Base-by-base conservation (phyloP, 37 sponge, comb jelly and placozoan species). In the Aphrocallistes beatrix region DNA sequence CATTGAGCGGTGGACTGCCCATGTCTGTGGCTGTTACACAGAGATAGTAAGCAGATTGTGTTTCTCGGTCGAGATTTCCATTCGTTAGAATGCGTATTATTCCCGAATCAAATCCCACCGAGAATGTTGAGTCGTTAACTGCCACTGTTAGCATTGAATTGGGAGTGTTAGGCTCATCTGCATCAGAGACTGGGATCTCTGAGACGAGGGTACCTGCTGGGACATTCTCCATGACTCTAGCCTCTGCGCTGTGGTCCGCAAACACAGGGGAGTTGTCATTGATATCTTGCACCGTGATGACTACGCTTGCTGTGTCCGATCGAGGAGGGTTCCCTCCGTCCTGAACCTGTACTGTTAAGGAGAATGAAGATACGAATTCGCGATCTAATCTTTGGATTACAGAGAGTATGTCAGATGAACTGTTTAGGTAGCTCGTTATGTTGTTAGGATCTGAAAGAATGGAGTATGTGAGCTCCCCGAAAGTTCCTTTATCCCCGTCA, bases 391-490 rank as follows among this genome's bases (percentile, higher is more conserved):
- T 21, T 60, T 6, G 25, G 28, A 60, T 6, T 19, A 30, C n/a
- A 13, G 75, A 60, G 8, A 60, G 75, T 6, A 25, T 28, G n/a
- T 19, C 3, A 13, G 75, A 60, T 3, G 75, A 25, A 60, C 3
- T 60, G 8, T 8, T 13, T 8, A 6, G 34, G 34, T 60, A 60
- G 8, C 10, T 13, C 21, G 21, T 1, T 3, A 60, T 60, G n/a
- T 60, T 13, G 45, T 42, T 13, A 28, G 75, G 75, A 30, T 60
- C 75, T 3, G 10, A 32, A 19, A 60, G 1, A 19, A 91, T 82
- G 45, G 50, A 37, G 86, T 88, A 94, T 0, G 87, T 82, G 34
- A 91, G 37, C 9, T 21, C 86, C 10, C 82, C 88, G 85, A 91
- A 88, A 28, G 1, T 51, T 1, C 84, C 85, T 0, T 23, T 84